These are phyloP conservation scores for Capitulum mitella DNA, from an alignment of 2,888 invertebrate genomes.

Conservation along the genomic window DNA sequence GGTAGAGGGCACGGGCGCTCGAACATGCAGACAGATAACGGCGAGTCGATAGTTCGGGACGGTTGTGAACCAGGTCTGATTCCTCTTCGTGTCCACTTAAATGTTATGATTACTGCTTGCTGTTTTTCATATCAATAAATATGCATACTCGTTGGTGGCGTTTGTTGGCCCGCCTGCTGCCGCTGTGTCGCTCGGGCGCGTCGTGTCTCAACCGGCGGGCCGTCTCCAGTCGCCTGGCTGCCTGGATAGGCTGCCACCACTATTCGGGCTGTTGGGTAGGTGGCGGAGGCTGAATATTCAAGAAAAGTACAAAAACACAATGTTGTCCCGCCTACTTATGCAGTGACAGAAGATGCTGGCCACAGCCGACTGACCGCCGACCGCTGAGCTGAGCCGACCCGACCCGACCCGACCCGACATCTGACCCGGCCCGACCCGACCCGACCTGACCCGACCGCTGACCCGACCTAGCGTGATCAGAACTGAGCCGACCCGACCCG, in stretches of 20 bases:
- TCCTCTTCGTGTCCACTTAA: neutral
- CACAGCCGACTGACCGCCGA: neutral
- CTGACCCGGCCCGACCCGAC: too few relatives aligned
- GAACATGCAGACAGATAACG: neutral
- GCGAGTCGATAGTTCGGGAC: neutral
- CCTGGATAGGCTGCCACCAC: too few relatives aligned
- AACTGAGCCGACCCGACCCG: neutral
- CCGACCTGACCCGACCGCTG: neutral
- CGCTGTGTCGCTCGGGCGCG: neutral
- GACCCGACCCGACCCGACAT: neutral
- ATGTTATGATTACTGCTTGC: constrained; percentile 3
- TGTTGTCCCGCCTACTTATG: neutral
- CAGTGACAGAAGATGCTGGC: neutral
- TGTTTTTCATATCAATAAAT: constrained; percentile 22
- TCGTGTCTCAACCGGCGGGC: too few relatives aligned
- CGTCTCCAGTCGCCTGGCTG: neutral
- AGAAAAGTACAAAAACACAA: constrained; percentile 8
- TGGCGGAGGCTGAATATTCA: neutral
- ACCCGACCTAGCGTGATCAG: too few relatives aligned
- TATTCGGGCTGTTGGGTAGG: too few relatives aligned
- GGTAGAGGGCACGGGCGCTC: too few relatives aligned
- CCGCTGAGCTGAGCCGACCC: neutral
- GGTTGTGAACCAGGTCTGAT: neutral
- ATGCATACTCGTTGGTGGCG: constrained; percentile 14
- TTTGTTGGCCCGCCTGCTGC: neutral